Conservation (phyloP, 2,797 vertebrate species). For the Thalassophryne amazonica region DNA sequence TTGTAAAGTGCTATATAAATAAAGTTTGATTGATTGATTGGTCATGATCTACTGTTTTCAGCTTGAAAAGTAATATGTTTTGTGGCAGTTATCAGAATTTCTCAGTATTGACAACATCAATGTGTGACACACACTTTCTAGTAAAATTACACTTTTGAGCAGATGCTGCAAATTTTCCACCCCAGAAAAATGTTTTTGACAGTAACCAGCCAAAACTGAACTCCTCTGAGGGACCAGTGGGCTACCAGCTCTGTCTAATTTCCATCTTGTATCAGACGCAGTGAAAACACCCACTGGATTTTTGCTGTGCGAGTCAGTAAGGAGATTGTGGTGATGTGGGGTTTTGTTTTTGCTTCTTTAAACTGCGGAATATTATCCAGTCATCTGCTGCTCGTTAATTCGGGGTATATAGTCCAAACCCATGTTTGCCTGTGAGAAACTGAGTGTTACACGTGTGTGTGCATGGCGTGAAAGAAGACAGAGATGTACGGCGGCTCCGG, state of each 20-base stretch:
- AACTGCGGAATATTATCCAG: constrained; percentile 46
- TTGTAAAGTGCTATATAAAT: too few relatives aligned
- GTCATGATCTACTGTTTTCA: too few relatives aligned
- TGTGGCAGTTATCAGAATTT: too few relatives aligned
- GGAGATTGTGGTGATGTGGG: constrained; percentile 38
- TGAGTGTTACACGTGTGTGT: neutral
- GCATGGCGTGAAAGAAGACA: neutral
- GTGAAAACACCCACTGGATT: constrained; percentile 64
- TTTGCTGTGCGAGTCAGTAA: constrained; percentile 55
- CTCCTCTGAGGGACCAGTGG: constrained; percentile 30
- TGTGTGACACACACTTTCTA: too few relatives aligned
- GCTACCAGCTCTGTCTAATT: constrained; percentile 51
- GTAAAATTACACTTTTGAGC: too few relatives aligned
- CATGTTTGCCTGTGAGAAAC: neutral
- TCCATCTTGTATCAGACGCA: constrained; percentile 35
- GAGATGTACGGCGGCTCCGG: constrained; percentile 14
- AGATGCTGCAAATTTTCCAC: too few relatives aligned
- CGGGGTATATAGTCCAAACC: neutral
- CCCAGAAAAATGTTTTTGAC: constrained; percentile 47
- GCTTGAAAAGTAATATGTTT: too few relatives aligned
- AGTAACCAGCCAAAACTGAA: constrained; percentile 56
- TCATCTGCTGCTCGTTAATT: constrained; percentile 60
- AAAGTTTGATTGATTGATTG: too few relatives aligned
- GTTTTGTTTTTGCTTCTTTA: constrained; percentile 20
- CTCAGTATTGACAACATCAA: too few relatives aligned